Base-by-base conservation (phyloP, 2,888 invertebrate genomes). In the Apamea sordens region DNA sequence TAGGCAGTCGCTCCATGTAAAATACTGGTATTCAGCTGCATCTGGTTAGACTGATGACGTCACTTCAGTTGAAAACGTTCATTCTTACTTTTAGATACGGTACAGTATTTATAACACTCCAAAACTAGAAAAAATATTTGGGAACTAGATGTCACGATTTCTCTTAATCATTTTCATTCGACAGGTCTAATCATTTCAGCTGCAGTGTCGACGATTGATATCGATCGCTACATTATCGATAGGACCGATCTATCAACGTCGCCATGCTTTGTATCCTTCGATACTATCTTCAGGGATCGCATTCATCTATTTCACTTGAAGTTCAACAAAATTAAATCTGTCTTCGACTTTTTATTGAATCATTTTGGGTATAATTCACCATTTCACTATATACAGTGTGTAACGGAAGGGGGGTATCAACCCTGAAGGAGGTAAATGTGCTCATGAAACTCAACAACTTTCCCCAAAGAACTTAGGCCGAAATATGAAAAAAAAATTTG, bases 201-300 rank as follows among this genome's bases (percentile, higher is more conserved):
- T 83, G 74, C 65, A 73, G n/a, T 47, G 56, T 73, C 71, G 70
- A 74, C 70, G 79, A 82, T 71, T 74, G 69, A 82, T 73, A 78
- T 70, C 78, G 61, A 82, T 82, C 53, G 73, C 73, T 77, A 47
- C 36, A 70, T 68, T 79, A 68, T 79, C 79, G 50, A 83, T 50
- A 47, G 24, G 50, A 41, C 50, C 79, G 74, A 83, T 83, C 71
- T 83, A 79, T 83, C 83, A 83, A 79, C 18, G 82, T 79, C 83
- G 15, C 59, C 36, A 53, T 79, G 36, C 65, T 74, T 82, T 82
- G 70, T 83, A 83, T 76, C 75, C 63, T 69, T 80, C 61, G 76
- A 70, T 73, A n/a, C 13, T 75, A 79, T 83, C 83, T 79, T 59
- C 6, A 63, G 36, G 36, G 61, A 79, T 75, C 71, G 24, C 32